Evolutionary conservation across 1,140 invertebrate genomes (phyloP), one percentile per base, ranked within the genome.

Genomic region (Conus ventricosus): DNA sequence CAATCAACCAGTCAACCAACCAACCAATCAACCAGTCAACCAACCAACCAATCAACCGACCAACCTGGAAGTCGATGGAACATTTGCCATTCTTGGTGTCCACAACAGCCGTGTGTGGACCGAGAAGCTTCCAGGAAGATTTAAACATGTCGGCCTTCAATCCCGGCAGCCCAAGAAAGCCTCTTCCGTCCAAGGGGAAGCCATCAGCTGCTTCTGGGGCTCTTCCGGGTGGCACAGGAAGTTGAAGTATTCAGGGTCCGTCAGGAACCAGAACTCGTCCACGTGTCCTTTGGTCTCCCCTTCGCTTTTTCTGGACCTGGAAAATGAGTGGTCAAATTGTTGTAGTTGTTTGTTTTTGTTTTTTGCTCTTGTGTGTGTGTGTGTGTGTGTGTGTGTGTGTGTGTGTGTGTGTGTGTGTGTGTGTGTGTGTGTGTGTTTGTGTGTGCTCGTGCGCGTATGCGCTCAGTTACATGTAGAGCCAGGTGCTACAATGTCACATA

Each of bases 221-320:
- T 67, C 55, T 15, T 63, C 57, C 25, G 84, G 84, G 84, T 85
- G 84, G 27, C 84, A 85, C 20, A 85, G 54, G 57, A 60, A 67
- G 84, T 85, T 85, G 55, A 85, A 67, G 53, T 63, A 20, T 39
- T 85, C 84, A 11, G 84, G 84, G 27, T 85, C 63, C 20, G 84
- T 85, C 55, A 85, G 57, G 27, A 85, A 85, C 84, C 84, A 85
- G 84, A 67, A 85, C 84, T 85, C 84, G 57, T 85, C 84, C n/a
- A 85, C 57, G 13, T 75, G 67, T 25, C 67, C 67, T 75, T 75
- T 75, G 7, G 67, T 15, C 20, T 15, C 20, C 11, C 67, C 67
- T 15, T 20, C 67, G 20, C 23, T 23, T 25, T 75, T 20, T 75
- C 23, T 75, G 17, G 67, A 75, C 20, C 67, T 75, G 67, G 67